phyloP scores from a whole-genome alignment of 2,113 vertebrate genomes.

The Pterocles burchelli region DNA sequence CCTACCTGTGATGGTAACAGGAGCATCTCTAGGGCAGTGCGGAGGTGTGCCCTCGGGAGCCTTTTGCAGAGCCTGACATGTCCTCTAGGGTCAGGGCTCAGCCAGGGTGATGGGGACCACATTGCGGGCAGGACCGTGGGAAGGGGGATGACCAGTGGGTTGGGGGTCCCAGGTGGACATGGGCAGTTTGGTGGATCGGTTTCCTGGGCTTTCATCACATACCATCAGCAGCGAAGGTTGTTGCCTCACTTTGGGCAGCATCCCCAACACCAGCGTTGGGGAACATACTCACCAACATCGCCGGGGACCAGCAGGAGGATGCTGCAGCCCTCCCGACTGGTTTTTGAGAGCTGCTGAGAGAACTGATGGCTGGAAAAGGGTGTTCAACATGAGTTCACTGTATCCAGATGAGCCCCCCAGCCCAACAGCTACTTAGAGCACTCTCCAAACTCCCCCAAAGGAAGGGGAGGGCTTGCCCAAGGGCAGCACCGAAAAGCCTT shows the following conservation, averaged over 20 bases:
- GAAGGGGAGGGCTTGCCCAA: neutral
- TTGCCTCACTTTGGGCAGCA: neutral
- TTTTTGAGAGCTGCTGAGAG: neutral
- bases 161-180: neutral
- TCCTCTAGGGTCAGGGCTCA: neutral
- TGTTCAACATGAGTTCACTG: neutral
- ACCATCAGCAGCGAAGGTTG: neutral
- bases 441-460: neutral
- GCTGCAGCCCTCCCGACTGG: neutral
- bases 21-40: neutral
- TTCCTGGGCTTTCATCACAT: neutral
- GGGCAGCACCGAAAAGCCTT: slow-evolving; percentile 1
- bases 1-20: neutral
- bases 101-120: neutral
- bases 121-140: neutral
- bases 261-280: fast-evolving
- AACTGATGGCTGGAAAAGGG: neutral
- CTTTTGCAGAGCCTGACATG: neutral
- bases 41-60: neutral
- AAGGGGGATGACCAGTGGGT: neutral
- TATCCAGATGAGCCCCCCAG: neutral
- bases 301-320: neutral
- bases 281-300: fast-evolving
- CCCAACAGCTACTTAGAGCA: slow-evolving; percentile 15
- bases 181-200: neutral